A percentile compares a stretch with the other conserved stretches of the same genome.
These are phyloP conservation scores for Penaeus chinensis DNA, from an alignment of 1,140 invertebrate species.

Conservation along the genomic window DNA sequence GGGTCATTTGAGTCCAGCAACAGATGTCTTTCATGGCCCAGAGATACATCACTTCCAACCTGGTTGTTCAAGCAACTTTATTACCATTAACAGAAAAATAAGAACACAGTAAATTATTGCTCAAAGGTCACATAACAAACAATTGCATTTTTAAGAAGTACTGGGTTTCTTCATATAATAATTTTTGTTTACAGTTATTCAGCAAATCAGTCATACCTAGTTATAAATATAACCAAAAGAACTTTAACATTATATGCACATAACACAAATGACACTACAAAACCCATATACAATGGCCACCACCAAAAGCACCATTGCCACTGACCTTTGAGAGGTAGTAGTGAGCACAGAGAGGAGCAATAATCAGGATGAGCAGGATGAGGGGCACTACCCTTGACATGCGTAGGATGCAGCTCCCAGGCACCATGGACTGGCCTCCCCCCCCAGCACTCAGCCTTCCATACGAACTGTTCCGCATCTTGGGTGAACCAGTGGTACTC, in stretches of 20 bases:
- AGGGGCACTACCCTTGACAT: constrained; percentile 27
- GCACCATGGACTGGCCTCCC: constrained; percentile 10
- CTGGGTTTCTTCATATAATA: too few species aligned
- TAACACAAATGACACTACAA: too few species aligned
- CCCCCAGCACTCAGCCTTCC: constrained; percentile 7
- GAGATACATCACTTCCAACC: constrained; percentile 37
- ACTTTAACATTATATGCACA: too few species aligned
- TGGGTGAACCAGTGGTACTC: background rate
- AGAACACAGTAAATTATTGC: too few species aligned
- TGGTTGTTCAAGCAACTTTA: background rate
- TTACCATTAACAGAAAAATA: too few species aligned
- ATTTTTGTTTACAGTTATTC: too few species aligned
- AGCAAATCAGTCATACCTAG: too few species aligned
- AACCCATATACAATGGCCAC: too few species aligned
- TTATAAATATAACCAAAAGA: too few species aligned
- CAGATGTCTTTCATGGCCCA: constrained; percentile 43
- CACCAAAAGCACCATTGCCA: too few species aligned
- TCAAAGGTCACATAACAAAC: too few species aligned
- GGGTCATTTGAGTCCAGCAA: constrained; percentile 48
- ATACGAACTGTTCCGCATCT: constrained; percentile 9
- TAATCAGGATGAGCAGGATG: constrained; percentile 24
- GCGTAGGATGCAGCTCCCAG: constrained; percentile 28
- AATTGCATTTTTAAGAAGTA: too few species aligned
- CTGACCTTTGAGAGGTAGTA: constrained; percentile 48
- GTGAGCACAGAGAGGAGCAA: constrained; percentile 39